Conservation (phyloP, 2,113 vertebrate genomes). For the Pseudopipra pipra region DNA sequence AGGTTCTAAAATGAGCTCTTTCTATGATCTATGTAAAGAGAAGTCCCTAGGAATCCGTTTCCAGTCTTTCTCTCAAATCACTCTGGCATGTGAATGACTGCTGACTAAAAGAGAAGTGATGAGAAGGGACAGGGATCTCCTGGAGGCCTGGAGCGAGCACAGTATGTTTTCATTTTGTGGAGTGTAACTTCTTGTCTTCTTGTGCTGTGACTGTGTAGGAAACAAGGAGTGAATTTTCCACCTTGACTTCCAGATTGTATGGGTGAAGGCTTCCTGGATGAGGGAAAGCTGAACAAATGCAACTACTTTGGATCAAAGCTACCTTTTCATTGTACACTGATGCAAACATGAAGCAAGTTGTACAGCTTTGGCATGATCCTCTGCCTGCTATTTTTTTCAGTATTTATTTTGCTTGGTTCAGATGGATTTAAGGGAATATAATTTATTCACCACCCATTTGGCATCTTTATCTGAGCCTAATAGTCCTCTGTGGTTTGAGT, state of each 20-base stretch:
- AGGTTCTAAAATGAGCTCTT: not conserved
- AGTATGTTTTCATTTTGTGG: not conserved
- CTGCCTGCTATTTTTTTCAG: not conserved
- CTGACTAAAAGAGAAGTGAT: not conserved
- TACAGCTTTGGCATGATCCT: not conserved
- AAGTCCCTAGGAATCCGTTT: rapidly evolving
- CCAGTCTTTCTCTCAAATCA: not conserved
- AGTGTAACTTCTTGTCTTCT: not conserved
- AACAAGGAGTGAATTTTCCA: not conserved
- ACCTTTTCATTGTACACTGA: not conserved
- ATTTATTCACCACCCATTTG: conserved; percentile 11
- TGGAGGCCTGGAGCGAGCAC: not conserved
- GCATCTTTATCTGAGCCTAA: not conserved
- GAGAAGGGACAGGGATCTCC: not conserved
- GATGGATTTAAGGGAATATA: not conserved
- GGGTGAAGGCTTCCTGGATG: not conserved
- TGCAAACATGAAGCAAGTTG: not conserved
- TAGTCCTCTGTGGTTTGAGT: not conserved
- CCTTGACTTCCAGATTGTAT: not conserved
- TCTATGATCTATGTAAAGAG: not conserved
- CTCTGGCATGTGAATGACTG: not conserved
- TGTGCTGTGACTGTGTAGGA: not conserved
- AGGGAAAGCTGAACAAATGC: not conserved
- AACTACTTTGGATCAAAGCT: not conserved
- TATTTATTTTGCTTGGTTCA: conserved; percentile 2